A percentile compares a stretch with the other conserved stretches of the same genome.
These are phyloP conservation scores for Carapus acus DNA, from an alignment of 2,797 vertebrate species.

Conservation along the genomic window DNA sequence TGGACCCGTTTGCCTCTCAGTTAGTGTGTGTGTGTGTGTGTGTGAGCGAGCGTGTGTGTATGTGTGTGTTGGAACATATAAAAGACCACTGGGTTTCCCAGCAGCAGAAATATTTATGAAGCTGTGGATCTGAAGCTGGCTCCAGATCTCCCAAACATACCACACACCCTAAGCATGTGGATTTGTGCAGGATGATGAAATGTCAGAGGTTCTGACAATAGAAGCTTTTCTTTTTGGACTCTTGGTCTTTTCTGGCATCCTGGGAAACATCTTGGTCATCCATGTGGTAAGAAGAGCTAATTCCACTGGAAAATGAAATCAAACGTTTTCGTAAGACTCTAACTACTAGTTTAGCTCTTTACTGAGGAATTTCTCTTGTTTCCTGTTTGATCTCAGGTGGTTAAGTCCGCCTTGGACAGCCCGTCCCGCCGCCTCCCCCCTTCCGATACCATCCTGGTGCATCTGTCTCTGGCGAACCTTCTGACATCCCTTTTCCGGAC, in stretches of 20 bases:
- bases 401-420: constrained; percentile 59
- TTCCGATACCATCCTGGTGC: constrained; percentile 74
- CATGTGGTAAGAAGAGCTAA: constrained; percentile 64
- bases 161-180: constrained; percentile 10
- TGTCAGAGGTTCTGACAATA: constrained; percentile 66
- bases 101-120: not conserved
- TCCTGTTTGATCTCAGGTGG: constrained; percentile 55
- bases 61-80: constrained; percentile 36
- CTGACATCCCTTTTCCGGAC: constrained; percentile 75
- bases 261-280: constrained; percentile 79
- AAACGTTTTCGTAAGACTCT: constrained; percentile 1
- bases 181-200: constrained; percentile 47
- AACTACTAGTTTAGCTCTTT: not conserved
- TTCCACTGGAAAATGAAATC: not conserved
- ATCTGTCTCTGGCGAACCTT: constrained; percentile 75
- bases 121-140: not conserved
- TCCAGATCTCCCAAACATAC: constrained; percentile 5
- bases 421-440: constrained; percentile 58
- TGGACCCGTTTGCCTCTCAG: no score
- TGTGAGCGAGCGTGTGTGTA: no score
- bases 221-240: constrained; percentile 73
- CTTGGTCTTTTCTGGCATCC: constrained; percentile 73
- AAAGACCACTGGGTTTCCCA: constrained; percentile 16
- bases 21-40: constrained; percentile 15
- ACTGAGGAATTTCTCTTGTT: no score